These are phyloP conservation scores for Sinelater perroti DNA, from an alignment of 2,888 invertebrate species.

Conservation along the genomic window DNA sequence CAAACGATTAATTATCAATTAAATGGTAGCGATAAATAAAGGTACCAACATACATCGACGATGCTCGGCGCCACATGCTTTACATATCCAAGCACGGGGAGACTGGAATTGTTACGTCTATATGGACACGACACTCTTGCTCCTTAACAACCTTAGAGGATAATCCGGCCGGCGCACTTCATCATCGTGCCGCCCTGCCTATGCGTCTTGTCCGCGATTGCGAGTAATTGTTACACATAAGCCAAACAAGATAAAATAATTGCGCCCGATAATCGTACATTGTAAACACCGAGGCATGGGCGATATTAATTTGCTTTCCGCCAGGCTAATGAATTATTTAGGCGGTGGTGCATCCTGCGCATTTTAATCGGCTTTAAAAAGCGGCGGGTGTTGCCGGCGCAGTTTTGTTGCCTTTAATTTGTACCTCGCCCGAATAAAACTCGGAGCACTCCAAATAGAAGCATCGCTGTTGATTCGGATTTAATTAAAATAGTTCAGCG, in stretches of 20 bases:
- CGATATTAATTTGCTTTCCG: constrained; percentile 3
- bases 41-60: constrained; percentile 44
- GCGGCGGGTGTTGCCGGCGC: too few species aligned
- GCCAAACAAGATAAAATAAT: constrained; percentile 14
- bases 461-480: too few species aligned
- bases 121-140: constrained; percentile 24
- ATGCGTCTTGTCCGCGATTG: constrained; percentile 10
- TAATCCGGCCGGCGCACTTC: constrained; percentile 21
- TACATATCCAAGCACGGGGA: constrained; percentile 29
- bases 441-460: too few species aligned
- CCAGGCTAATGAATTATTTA: not conserved
- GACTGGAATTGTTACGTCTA: constrained; percentile 33
- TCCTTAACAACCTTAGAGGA: constrained; percentile 23
- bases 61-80: constrained; percentile 47
- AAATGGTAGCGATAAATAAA: constrained; percentile 55
- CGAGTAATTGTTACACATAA: constrained; percentile 11
- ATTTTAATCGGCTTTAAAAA: not conserved
- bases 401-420: too few species aligned
- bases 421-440: too few species aligned
- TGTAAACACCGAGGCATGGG: not conserved
- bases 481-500: too few species aligned
- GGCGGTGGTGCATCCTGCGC: not conserved
- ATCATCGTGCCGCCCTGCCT: constrained; percentile 16
- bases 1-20: constrained; percentile 57
- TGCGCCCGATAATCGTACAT: constrained; percentile 7